These are phyloP conservation scores for Calcarius lapponicus DNA, from an alignment of 2,797 vertebrate genomes.

Conservation along the genomic window DNA sequence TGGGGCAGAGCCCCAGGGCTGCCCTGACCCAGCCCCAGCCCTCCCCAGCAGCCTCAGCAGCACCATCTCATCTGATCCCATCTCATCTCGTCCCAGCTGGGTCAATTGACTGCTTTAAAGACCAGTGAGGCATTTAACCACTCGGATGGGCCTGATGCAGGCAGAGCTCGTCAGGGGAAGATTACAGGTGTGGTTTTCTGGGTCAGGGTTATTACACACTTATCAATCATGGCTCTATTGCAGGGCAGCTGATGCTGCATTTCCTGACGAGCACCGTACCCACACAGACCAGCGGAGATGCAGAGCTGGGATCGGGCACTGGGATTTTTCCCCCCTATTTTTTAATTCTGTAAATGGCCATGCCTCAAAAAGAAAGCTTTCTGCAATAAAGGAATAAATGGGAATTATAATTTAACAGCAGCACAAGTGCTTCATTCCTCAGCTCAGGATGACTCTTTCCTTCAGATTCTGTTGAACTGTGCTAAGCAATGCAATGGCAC, in stretches of 20 bases:
- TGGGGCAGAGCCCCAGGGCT: accelerated
- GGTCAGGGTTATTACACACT: constrained; percentile 12
- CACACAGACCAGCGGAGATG: background rate
- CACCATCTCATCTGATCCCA: background rate
- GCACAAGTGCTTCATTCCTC: background rate
- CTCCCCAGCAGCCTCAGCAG: background rate
- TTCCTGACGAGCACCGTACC: background rate
- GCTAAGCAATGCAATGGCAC: background rate
- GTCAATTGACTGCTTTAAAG: background rate
- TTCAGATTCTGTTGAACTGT: background rate
- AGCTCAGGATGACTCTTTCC: background rate
- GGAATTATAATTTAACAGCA: background rate
- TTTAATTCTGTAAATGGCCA: background rate
- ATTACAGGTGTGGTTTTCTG: constrained; percentile 55
- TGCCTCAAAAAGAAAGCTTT: background rate
- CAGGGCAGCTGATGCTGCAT: background rate
- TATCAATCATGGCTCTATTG: background rate
- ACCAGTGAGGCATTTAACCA: background rate
- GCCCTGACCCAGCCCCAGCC: background rate
- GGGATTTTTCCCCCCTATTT: background rate
- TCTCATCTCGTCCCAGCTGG: background rate
- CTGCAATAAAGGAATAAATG: background rate
- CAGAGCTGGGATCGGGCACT: background rate
- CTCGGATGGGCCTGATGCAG: background rate
- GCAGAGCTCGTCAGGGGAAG: background rate